Evolutionary conservation across 2,797 vertebrate genomes (phyloP), one percentile per base, ranked within the genome.

Genomic region (Setipinna tenuifilis): DNA sequence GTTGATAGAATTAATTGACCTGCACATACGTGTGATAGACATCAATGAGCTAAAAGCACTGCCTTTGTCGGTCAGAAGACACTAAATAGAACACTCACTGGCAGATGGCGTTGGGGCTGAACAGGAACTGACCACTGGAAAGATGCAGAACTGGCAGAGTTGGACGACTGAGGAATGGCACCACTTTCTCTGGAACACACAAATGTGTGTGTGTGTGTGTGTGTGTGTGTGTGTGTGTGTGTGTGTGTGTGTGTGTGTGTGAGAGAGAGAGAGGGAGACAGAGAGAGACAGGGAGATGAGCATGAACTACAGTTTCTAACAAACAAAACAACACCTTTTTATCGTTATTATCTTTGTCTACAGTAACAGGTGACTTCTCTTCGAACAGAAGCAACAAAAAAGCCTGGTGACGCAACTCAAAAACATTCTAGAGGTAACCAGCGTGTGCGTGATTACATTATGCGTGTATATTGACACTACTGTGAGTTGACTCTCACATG

Each of bases 81-180:
- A 59, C 21, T 10, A 61, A 28, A 44, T 41, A 2, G 35, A 12
- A 19, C 82, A 96, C 96, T 96, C 85, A 98, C 98, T 95, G 94
- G 92, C 97, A 99, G 92, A 98, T 98, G 85, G 96, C 94, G 93
- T 96, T 97, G 19, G 97, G 68, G 48, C 95, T 97, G 91, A 98
- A 99, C 44, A 99, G 96, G 19, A 96, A 92, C 31, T 90, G 88
- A 80, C 96, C 97, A 75, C 78, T 94, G 48, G 97, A 94, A 82
- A 97, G 90, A 57, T 93, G 92, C 89, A 98, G 93, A 11, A 91
- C 95, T 16, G 97, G 97, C 14, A 92, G 80, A 85, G 93, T 89
- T 0, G 97, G 95, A 80, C 85, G 93, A 86, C 89, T 95, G 48
- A 98, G 93, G 90, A 96, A 97, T 0, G 96, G 96, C 82, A 98